These are phyloP conservation scores for Neoascia interrupta DNA, from an alignment of 2,888 invertebrate genomes.

Conservation along the genomic window DNA sequence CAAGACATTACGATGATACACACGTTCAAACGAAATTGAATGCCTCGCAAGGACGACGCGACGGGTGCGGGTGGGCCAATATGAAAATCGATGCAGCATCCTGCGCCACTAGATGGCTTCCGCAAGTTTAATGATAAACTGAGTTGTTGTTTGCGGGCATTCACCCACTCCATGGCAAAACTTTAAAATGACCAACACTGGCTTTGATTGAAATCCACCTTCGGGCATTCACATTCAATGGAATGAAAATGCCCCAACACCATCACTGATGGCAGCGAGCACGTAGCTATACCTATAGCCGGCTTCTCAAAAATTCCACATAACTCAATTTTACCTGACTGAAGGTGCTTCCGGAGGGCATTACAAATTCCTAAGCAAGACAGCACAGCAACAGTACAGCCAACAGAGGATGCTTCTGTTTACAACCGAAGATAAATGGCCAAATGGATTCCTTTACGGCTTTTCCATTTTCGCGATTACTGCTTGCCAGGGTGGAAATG, in stretches of 20 bases:
- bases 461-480: conserved; percentile 59
- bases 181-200: conserved; percentile 20
- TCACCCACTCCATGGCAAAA: conserved; percentile 5
- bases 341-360: conserved; percentile 32
- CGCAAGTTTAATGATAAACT: too few species aligned
- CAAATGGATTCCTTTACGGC: conserved; percentile 52
- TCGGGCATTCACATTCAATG: conserved; percentile 4
- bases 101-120: too few species aligned
- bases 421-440: conserved; percentile 55
- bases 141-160: too few species aligned
- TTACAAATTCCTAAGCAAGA: conserved; percentile 25
- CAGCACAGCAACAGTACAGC: conserved; percentile 7
- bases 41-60: background rate
- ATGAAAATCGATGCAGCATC: conserved; percentile 16
- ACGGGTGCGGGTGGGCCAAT: background rate
- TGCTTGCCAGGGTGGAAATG: background rate
- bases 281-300: conserved; percentile 9
- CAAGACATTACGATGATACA: conserved; percentile 32
- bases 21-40: conserved; percentile 42
- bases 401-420: conserved; percentile 43
- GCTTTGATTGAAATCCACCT: conserved; percentile 34
- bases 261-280: background rate
- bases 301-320: conserved; percentile 39
- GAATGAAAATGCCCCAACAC: conserved; percentile 21
- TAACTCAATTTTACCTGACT: conserved; percentile 63